Percentiles rank a stretch among this genome's conserved stretches.
These are phyloP conservation scores for Nansenia antarctica DNA, from an alignment of 2,113 vertebrate species.

Conservation along the genomic window DNA sequence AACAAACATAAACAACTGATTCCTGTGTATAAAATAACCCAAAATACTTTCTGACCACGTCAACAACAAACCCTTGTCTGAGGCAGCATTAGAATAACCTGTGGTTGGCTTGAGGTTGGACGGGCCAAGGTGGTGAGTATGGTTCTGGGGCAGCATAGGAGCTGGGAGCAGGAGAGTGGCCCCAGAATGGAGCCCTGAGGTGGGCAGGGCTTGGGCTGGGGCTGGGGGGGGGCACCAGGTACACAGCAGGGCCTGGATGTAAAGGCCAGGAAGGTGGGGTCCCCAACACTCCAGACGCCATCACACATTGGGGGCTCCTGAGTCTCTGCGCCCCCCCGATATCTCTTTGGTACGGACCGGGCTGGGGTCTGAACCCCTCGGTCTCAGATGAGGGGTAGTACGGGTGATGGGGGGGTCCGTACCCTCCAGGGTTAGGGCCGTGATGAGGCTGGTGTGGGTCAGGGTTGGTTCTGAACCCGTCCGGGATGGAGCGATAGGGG, in stretches of 20 bases:
- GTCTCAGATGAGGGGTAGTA: background rate
- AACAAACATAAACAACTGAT: too few relatives aligned
- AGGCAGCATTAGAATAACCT: too few relatives aligned
- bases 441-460: background rate
- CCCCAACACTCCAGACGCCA: background rate
- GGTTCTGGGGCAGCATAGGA: background rate
- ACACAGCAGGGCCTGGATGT: background rate
- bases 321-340: background rate
- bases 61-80: too few relatives aligned
- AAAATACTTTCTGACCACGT: too few relatives aligned
- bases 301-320: background rate
- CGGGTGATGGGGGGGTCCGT: background rate
- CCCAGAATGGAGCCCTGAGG: background rate
- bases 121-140: background rate
- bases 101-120: background rate
- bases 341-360: conserved; percentile 1
- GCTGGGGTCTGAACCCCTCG: background rate
- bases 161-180: background rate
- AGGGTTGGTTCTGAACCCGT: background rate
- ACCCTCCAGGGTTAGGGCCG: background rate
- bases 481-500: background rate
- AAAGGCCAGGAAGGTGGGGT: background rate
- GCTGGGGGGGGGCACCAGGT: background rate
- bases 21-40: too few relatives aligned
- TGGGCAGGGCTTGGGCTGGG: background rate